phyloP scores from a whole-genome alignment of 2,888 invertebrate genomes.

The Tigriopus californicus region DNA sequence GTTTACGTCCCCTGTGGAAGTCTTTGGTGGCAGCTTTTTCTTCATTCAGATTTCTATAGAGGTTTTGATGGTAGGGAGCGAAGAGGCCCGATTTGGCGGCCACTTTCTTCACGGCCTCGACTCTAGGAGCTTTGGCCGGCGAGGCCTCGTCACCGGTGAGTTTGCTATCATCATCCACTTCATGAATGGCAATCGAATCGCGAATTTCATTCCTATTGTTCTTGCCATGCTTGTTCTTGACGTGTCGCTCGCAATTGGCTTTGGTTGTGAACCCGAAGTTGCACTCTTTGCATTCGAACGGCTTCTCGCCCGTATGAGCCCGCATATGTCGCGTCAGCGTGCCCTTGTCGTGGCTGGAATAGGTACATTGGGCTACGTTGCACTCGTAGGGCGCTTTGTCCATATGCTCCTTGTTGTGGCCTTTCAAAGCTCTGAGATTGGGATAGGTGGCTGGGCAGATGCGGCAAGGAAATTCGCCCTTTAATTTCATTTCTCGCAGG shows the following conservation, averaged over 20 bases:
- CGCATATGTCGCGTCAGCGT: constrained; percentile 77
- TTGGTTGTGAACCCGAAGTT: constrained; percentile 92
- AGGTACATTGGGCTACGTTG: constrained; percentile 59
- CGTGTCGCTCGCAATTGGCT: constrained; percentile 86
- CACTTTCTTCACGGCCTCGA: background rate
- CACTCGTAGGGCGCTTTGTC: constrained; percentile 63
- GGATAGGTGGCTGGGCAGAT: constrained; percentile 72
- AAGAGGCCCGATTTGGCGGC: background rate
- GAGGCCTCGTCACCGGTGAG: background rate
- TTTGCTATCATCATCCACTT: constrained; percentile 46
- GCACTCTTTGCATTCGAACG: constrained; percentile 80
- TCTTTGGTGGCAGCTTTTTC: background rate
- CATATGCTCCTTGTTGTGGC: constrained; percentile 69
- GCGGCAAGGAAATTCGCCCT: constrained; percentile 74
- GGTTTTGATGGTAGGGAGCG: background rate
- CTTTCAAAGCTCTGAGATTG: constrained; percentile 69
- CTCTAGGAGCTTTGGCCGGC: background rate
- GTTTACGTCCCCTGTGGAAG: background rate
- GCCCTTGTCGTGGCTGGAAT: constrained; percentile 71
- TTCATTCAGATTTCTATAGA: background rate
- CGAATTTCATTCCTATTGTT: constrained; percentile 70
- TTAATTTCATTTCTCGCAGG: constrained; percentile 58
- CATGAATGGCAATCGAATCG: constrained; percentile 65
- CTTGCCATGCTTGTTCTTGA: constrained; percentile 74
- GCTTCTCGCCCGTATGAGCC: constrained; percentile 84